These are phyloP conservation scores for Timema cristinae DNA, from an alignment of 2,888 invertebrate genomes.

Conservation along the genomic window DNA sequence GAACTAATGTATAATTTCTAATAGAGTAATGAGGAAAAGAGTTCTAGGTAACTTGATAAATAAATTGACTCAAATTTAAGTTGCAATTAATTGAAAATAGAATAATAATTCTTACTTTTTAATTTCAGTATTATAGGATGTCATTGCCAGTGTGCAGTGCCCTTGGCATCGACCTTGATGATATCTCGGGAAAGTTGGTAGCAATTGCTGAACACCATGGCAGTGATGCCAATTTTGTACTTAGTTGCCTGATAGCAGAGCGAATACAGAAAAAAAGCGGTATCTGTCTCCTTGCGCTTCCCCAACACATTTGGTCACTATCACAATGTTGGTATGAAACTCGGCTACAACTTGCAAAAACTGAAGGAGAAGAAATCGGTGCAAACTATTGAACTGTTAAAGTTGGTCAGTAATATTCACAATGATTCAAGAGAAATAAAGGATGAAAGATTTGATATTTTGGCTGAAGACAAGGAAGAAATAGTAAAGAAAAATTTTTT, in stretches of 20 bases:
- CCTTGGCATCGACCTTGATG: conserved; percentile 60
- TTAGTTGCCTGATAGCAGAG: conserved; percentile 62
- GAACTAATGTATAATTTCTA: too few relatives aligned
- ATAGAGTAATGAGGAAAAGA: too few relatives aligned
- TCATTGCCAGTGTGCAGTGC: conserved; percentile 58
- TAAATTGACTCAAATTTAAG: too few relatives aligned
- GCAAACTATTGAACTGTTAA: conserved; percentile 52
- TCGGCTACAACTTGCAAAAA: conserved; percentile 64
- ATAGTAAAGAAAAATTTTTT: conserved; percentile 47
- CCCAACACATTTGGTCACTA: conserved; percentile 70
- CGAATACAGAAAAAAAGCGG: conserved; percentile 55
- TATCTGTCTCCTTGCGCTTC: conserved; percentile 61
- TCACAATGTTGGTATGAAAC: conserved; percentile 66
- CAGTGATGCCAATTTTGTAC: conserved; percentile 68
- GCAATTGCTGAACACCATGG: conserved; percentile 65
- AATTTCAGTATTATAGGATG: conserved; percentile 45
- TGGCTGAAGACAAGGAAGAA: conserved; percentile 28
- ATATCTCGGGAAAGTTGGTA: conserved; percentile 54
- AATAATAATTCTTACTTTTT: too few relatives aligned
- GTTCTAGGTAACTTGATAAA: too few relatives aligned
- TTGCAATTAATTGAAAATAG: too few relatives aligned
- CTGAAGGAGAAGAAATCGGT: conserved; percentile 49
- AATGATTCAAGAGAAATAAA: conserved; percentile 35
- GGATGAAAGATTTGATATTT: conserved; percentile 34
- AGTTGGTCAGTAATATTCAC: conserved; percentile 36